Evolutionary conservation across 2,888 invertebrate genomes (phyloP), one percentile per base, ranked within the genome.

Genomic region (Nycteola revayana): DNA sequence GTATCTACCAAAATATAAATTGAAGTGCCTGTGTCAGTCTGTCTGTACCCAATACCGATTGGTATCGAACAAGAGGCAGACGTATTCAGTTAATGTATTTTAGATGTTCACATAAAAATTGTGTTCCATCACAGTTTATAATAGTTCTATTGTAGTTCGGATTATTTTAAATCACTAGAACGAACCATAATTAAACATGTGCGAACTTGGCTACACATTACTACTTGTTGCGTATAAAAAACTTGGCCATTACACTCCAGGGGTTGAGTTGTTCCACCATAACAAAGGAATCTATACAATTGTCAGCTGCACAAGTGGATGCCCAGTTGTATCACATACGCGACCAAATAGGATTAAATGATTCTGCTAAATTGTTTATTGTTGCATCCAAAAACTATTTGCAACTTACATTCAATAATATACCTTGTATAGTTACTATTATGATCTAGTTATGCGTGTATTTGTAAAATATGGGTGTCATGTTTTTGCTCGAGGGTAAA

Each of bases 231-330:
- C 21, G 2, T 21, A 21, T 2, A 7, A 21, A 21, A n/a, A 21
- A n/a, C 21, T 2, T n/a, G 7, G 56, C 41, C 40, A 31, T 30
- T 25, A 11, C 21, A 5, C 29, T 9, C 30, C 29, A 39, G 53
- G 42, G 37, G 32, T 34, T 43, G 26, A 33, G n/a, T n/a, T n/a
- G n/a, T n/a, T n/a, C n/a, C n/a, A n/a, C n/a, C 53, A 44, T 36
- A 30, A 36, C 49, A 38, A 36, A 52, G 59, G 63, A 72, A 80
- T 82, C 78, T 79, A 76, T 65, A 49, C 39, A n/a, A n/a, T n/a
- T 51, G 82, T 79, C 87, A 86, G 86, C 87, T 86, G 86, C 77
- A 60, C 84, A 81, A 86, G 86, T 82, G 81, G 62, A 55, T 50
- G 9, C 20, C 49, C 62, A 47, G 72, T 82, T 83, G 77, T 83